Base-by-base conservation (phyloP, 2,797 vertebrate species). In the Esox masquinongy region DNA sequence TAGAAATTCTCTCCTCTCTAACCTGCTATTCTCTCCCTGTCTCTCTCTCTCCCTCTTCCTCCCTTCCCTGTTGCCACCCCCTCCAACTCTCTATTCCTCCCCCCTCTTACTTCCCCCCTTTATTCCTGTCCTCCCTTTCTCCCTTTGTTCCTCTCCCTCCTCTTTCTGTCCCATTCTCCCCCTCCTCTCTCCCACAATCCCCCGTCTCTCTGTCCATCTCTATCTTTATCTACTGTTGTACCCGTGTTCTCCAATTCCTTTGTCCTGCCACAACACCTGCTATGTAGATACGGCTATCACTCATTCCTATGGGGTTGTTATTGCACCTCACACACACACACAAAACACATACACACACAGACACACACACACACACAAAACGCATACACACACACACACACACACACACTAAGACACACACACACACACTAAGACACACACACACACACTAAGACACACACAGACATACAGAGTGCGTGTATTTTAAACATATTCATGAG, bases 371-470 rank as follows among this genome's bases (percentile, higher is more conserved):
- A 43, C 51, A 53, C 51, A n/a, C 51, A 53, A 2, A 53, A 6
- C 5, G 1, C 39, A 43, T 4, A 43, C 39, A 43, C 39, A 43
- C 39, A 43, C 39, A 43, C 39, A 9, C 39, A 43, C 39, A 43
- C 39, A 43, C 39, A 43, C 39, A 43, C 39, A 43, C 39, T 1
- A 1, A 43, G 1, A 22, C 56, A 61, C 56, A 61, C 56, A 26
- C 56, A 61, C 56, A 61, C 56, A 61, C 56, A 61, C 56, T 24
- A n/a, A 61, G n/a, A 61, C 56, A 53, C 51, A 53, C 51, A 53
- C 51, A 53, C 51, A 53, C 51, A 53, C 51, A 53, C 51, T 0
- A 1, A 50, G 9, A 56, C 4, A 61, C 56, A 61, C 22, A 61
- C n/a, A 61, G 19, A 61, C 56, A 56, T 17, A 56, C 19, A 56